Evolutionary conservation across 2,113 vertebrate species (phyloP), one percentile per base, ranked within the genome.

Genomic region (Suricata suricatta): DNA sequence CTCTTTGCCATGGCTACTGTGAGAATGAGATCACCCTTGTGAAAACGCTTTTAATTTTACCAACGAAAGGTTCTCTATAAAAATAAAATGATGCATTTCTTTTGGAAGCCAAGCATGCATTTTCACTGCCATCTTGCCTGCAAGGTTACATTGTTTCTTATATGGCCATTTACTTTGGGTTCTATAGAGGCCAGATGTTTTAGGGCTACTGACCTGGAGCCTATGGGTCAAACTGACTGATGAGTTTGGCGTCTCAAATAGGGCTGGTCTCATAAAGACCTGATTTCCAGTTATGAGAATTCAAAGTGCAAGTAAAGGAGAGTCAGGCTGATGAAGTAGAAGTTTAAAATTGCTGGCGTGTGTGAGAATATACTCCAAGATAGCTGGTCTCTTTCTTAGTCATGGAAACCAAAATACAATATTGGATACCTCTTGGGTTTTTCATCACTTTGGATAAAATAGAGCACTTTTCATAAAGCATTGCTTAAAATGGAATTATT

Each of bases 21-120:
- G 89, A 97, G 66, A 88, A 81, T 93, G 77, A 95, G 54, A 76
- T 86, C 54, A 74, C 83, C 47, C 41, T 64, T 90, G 19, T 84
- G 93, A 92, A 87, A 96, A 96, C 47, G 54, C 63, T 66, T 89
- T 85, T 38, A 76, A 89, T 90, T 96, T 87, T 88, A 84, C 19
- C 54, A 84, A 89, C 50, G n/a, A 64, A 90, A 95, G 10, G 2
- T 69, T 93, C 27, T 72, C 44, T 31, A 72, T 19, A 87, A 93
- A 83, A 88, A 85, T 79, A 74, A 68, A n/a, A 91, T 64, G 76
- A 44, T 79, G 16, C 27, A 64, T 95, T 93, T 89, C 27, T 81
- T 93, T 84, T 50, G 88, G 92, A 86, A 95, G 69, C 50, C 87
- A 85, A 90, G 29, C 76, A 74, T 14, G 84, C 57, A 41, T 76